A percentile compares a stretch with the other conserved stretches of the same genome.
Conservation (phyloP, 2,797 vertebrate genomes). For the Dipus sagitta region DNA sequence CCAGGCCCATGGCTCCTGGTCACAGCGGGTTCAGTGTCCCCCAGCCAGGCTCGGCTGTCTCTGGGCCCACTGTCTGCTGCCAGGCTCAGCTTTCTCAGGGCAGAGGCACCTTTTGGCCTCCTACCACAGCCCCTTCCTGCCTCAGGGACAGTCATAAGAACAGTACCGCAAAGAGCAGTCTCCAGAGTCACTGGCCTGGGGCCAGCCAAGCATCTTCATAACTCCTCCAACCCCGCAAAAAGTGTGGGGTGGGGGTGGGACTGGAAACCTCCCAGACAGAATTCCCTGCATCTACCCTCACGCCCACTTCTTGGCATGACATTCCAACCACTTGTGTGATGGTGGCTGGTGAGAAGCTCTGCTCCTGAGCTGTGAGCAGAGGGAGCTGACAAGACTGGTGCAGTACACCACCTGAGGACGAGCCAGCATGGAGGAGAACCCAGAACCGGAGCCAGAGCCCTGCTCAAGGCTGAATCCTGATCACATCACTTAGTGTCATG, state of each 20-base stretch:
- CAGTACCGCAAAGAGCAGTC: not conserved
- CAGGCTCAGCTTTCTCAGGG: no score
- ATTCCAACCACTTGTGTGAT: not conserved
- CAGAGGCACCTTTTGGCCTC: no score
- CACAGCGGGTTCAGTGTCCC: not conserved
- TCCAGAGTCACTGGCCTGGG: not conserved
- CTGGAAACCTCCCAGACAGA: not conserved
- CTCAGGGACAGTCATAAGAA: not conserved
- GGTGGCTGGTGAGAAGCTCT: no score
- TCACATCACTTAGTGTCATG: fast-evolving
- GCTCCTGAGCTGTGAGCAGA: not conserved
- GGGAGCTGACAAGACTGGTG: not conserved
- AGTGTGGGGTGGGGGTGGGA: not conserved
- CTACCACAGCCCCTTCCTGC: no score
- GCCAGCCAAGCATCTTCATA: no score
- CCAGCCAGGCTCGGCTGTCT: no score
- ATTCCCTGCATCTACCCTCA: not conserved
- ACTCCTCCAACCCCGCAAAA: not conserved
- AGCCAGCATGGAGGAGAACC: not conserved
- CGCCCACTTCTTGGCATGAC: not conserved
- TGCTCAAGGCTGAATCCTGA: not conserved
- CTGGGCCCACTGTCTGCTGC: not conserved
- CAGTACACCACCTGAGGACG: no score
- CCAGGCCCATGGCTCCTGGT: not conserved
- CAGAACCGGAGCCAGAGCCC: not conserved